These are phyloP conservation scores for Dolichoris vasculosae DNA, from an alignment of 1,140 invertebrate genomes.

Conservation along the genomic window DNA sequence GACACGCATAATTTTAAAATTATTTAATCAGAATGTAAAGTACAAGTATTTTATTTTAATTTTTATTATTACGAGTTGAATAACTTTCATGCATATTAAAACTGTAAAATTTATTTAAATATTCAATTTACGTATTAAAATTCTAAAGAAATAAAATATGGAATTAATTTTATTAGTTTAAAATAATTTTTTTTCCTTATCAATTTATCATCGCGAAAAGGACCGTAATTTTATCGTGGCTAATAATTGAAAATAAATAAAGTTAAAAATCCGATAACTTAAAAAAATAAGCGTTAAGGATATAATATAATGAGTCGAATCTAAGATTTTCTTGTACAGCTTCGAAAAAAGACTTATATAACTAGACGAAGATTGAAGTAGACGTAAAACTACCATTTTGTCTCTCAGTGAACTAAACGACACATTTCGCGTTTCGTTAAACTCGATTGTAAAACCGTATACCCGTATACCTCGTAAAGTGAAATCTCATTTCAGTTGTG, in stretches of 20 bases:
- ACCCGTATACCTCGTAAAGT: constrained; percentile 11
- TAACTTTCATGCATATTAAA: neutral
- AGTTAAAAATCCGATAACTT: neutral
- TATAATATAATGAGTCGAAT: neutral
- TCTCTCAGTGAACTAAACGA: neutral
- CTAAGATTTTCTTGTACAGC: neutral
- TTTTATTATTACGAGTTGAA: neutral
- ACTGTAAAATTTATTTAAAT: neutral
- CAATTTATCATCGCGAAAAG: no score
- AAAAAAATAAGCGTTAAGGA: neutral
- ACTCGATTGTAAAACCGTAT: constrained; percentile 22
- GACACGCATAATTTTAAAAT: no score
- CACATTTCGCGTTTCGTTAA: constrained; percentile 26
- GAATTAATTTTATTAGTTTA: neutral
- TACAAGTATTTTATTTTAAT: no score
- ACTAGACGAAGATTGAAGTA: neutral
- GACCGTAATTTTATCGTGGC: neutral
- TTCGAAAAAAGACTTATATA: neutral
- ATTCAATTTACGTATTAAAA: neutral
- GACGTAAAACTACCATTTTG: neutral
- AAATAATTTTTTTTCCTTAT: neutral
- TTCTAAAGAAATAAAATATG: no score
- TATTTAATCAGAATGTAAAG: no score
- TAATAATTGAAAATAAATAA: neutral
- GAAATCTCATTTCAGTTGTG: constrained; percentile 8